A percentile compares a stretch with the other conserved stretches of the same genome.
phyloP scores from a whole-genome alignment of 92 coral and sea anemone genomes.

The Nematostella vectensis region DNA sequence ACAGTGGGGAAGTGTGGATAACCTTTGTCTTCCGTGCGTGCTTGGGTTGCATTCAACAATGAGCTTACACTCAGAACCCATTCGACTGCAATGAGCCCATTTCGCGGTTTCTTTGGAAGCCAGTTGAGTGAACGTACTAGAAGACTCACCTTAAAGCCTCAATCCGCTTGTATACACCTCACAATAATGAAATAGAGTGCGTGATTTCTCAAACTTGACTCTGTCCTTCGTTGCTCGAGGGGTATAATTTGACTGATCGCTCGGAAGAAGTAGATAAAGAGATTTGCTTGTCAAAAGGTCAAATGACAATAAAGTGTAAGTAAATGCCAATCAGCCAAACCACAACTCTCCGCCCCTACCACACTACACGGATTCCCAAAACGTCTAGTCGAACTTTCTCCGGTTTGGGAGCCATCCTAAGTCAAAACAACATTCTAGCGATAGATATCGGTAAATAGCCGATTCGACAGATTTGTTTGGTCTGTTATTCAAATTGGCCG shows the following conservation, averaged over 20 bases:
- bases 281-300: conserved; percentile 26
- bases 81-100: background rate
- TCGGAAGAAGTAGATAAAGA: conserved; percentile 20
- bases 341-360: conserved; percentile 2
- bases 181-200: no score
- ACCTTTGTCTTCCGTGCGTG: background rate
- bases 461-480: no score
- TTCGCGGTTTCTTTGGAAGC: background rate
- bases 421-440: no score
- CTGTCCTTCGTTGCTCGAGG: conserved; percentile 6
- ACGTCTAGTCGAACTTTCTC: no score
- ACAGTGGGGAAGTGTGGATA: background rate
- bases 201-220: no score
- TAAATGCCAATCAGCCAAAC: conserved; percentile 2
- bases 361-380: no score
- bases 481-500: no score
- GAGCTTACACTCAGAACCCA: background rate
- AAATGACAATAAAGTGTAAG: conserved; percentile 8
- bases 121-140: no score
- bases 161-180: no score
- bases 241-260: conserved; percentile 14
- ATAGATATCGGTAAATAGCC: no score
- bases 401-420: no score
- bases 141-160: no score
- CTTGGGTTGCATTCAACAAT: background rate